phyloP scores from a whole-genome alignment of 1,140 invertebrate species.

The Camponotus vicinus region DNA sequence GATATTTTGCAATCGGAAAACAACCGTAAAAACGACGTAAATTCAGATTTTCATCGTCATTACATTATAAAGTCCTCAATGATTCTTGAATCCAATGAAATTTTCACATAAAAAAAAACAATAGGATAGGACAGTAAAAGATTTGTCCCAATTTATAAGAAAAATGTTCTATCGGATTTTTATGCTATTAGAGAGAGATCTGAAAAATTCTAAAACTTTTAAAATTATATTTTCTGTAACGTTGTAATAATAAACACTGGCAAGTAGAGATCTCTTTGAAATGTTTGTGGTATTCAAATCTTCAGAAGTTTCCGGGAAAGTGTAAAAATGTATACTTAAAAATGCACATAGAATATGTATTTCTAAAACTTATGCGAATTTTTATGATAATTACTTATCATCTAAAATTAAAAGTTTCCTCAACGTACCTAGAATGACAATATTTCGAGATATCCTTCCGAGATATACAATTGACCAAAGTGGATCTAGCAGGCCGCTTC shows the following conservation, averaged over 20 bases:
- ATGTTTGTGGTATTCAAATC: too few species aligned
- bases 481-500: constrained; percentile 15
- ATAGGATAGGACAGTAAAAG: not conserved
- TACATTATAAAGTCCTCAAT: not conserved
- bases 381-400: not conserved
- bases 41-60: not conserved
- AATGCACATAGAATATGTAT: not conserved
- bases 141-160: not conserved
- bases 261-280: not conserved
- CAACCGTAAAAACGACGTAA: not conserved
- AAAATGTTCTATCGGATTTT: not conserved
- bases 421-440: not conserved
- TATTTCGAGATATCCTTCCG: not conserved
- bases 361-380: not conserved
- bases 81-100: not conserved
- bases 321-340: not conserved
- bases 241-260: not conserved
- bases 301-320: not conserved
- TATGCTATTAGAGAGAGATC: too few species aligned
- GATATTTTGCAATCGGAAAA: constrained; percentile 18
- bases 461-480: not conserved
- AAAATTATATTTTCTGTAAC: not conserved
- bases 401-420: not conserved
- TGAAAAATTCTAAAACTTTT: constrained; percentile 3
- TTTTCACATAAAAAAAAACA: constrained; percentile 12